Evolutionary conservation across 2,888 invertebrate species (phyloP), one percentile per base, ranked within the genome.

Genomic region (Microctonus aethiopoides): DNA sequence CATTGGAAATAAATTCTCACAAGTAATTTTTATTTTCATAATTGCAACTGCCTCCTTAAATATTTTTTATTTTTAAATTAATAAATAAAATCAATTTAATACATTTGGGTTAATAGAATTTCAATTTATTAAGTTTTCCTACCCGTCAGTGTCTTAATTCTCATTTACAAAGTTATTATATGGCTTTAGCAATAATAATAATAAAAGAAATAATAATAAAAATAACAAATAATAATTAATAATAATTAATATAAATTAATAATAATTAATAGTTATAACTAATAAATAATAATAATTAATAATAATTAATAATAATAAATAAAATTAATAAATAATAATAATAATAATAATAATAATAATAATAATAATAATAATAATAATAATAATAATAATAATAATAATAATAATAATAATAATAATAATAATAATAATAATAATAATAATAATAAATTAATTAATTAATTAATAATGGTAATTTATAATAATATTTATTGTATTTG

Each of bases 51-150:
- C n/a, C n/a, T n/a, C n/a, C n/a, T n/a, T 39, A 39, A 39, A 39
- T 39, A 11, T 39, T 39, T 2, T 46, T 46, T 13, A 4, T 46
- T 46, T 46, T 56, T 6, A 32, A 29, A 34, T 20, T 39, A 32
- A 22, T 51, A 13, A 54, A 66, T 52, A 26, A 46, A 46, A 39
- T 36, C 13, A 60, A 59, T 63, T 46, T 7, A 75, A 81, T 71
- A 70, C 79, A 72, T 80, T 82, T 81, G 76, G 79, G 80, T 83
- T 83, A 83, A 83, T 83, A 83, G 83, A 83, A 83, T 83, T 83
- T 82, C 81, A 83, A 83, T 83, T 83, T 83, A 83, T 83, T 83
- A 81, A 82, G 83, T 81, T 81, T 78, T 77, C 82, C 83, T 83
- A 83, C 81, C 83, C 81, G 78, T 81, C 82, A 79, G 79, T 83